These are phyloP conservation scores for Diaprepes abbreviatus DNA, from an alignment of 2,888 invertebrate genomes.

Conservation along the genomic window DNA sequence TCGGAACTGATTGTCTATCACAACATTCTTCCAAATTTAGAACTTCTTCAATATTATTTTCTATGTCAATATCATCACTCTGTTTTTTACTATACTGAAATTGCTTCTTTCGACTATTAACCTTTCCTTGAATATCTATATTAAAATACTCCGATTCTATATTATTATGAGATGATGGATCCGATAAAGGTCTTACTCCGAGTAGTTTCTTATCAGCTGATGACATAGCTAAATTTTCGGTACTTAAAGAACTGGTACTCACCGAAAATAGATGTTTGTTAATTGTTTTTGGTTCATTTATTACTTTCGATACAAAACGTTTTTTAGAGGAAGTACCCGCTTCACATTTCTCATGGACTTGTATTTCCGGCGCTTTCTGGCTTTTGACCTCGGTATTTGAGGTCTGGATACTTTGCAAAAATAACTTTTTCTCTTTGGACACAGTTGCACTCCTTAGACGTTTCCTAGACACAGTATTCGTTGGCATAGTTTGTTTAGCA, in stretches of 20 bases:
- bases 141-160: not conserved
- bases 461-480: too few relatives aligned
- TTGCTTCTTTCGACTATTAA: too few relatives aligned
- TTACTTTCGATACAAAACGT: not conserved
- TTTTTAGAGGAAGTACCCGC: not conserved
- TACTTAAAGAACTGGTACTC: not conserved
- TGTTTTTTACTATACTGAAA: too few relatives aligned
- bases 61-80: not conserved
- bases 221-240: too few relatives aligned
- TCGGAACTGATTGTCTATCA: not conserved
- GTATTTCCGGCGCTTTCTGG: not conserved
- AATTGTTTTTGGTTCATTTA: not conserved
- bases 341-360: not conserved
- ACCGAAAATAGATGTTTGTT: too few relatives aligned
- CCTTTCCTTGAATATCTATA: too few relatives aligned
- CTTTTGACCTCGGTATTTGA: not conserved
- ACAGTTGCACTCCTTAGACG: not conserved
- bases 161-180: not conserved
- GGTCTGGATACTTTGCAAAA: not conserved
- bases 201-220: not conserved
- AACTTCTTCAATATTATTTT: not conserved
- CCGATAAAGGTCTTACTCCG: not conserved
- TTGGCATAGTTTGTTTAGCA: not conserved
- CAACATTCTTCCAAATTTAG: not conserved
- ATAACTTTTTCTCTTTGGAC: not conserved